phyloP scores from a whole-genome alignment of 2,888 invertebrate genomes.

The Chymomyza caudatula region DNA sequence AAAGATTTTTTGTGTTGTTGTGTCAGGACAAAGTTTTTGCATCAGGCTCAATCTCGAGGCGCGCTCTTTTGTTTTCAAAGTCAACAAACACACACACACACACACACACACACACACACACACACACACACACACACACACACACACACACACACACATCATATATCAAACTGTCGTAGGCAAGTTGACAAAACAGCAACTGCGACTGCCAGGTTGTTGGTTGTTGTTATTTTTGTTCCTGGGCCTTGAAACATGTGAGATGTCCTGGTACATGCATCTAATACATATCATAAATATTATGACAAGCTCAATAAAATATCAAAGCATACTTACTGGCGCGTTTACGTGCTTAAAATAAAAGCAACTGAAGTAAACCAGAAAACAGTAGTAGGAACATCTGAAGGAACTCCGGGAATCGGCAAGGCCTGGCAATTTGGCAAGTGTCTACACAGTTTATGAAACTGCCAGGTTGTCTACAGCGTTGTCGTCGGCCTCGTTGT shows the following conservation, averaged over 20 bases:
- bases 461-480: constrained; percentile 68
- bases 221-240: neutral
- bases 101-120: neutral
- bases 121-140: constrained; percentile 4
- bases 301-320: constrained; percentile 72
- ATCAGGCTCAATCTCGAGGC: constrained; percentile 18
- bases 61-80: constrained; percentile 32
- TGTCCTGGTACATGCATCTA: constrained; percentile 39
- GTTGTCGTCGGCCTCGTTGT: constrained; percentile 20
- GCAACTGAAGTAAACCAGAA: neutral
- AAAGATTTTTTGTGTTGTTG: constrained; percentile 6
- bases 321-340: constrained; percentile 54
- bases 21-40: constrained; percentile 50
- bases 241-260: neutral
- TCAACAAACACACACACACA: constrained; percentile 8
- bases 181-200: neutral
- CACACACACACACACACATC: neutral
- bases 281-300: constrained; percentile 70
- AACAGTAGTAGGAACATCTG: neutral
- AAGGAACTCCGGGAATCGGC: neutral
- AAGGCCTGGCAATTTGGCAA: constrained; percentile 60
- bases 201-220: neutral
- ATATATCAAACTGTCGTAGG: neutral
- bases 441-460: constrained; percentile 66
- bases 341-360: constrained; percentile 56